Conservation (phyloP, 2,888 invertebrate genomes). For the Sthenelais limicola region DNA sequence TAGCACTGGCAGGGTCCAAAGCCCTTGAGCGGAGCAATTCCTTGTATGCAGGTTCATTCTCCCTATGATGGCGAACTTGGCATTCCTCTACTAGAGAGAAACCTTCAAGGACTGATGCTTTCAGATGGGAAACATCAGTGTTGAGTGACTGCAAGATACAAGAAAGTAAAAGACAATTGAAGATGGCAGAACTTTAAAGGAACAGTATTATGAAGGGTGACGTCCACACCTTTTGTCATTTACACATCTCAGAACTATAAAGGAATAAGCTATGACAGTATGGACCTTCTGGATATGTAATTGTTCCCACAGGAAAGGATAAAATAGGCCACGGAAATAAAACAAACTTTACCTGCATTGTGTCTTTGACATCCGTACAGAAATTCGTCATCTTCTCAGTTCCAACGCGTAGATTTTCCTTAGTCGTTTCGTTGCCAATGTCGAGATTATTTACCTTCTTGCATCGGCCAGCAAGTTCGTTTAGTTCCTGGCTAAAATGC, state of each 20-base stretch:
- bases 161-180: too few species aligned
- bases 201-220: too few species aligned
- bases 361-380: conserved; percentile 78
- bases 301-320: too few species aligned
- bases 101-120: conserved; percentile 74
- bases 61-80: conserved; percentile 63
- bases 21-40: conserved; percentile 60
- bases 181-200: too few species aligned
- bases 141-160: conserved; percentile 47
- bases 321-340: neutral
- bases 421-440: conserved; percentile 77
- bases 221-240: too few species aligned
- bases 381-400: conserved; percentile 77
- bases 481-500: conserved; percentile 79
- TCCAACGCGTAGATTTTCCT: conserved; percentile 74
- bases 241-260: too few species aligned
- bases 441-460: conserved; percentile 69
- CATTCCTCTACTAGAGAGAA: conserved; percentile 72
- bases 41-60: conserved; percentile 63
- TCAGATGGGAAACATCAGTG: conserved; percentile 76
- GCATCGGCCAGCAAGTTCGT: conserved; percentile 76
- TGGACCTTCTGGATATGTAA: too few species aligned
- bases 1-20: conserved; percentile 80
- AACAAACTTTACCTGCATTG: conserved; percentile 66
- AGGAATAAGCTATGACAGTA: too few species aligned